These are phyloP conservation scores for Ornithoptera alexandrae DNA, from an alignment of 2,888 invertebrate genomes.

Conservation along the genomic window DNA sequence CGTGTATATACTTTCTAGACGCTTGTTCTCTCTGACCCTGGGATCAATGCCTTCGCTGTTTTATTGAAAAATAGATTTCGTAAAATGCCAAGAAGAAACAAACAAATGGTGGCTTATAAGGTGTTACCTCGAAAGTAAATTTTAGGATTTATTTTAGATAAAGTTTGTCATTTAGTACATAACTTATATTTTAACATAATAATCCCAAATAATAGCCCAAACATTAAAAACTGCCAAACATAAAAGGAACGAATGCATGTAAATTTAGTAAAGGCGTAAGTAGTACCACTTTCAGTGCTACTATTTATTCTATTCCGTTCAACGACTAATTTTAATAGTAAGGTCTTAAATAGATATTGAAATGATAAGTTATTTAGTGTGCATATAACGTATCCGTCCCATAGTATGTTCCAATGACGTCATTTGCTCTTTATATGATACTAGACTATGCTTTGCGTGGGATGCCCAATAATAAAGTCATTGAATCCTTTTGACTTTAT, in stretches of 20 bases:
- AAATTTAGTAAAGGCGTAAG: too few relatives aligned
- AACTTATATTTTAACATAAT: too few relatives aligned
- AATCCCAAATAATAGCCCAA: too few relatives aligned
- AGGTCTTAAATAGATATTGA: background rate
- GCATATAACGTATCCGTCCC: background rate
- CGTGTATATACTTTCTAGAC: conserved; percentile 17
- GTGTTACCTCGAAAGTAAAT: background rate
- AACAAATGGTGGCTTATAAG: background rate
- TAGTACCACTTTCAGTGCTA: too few relatives aligned
- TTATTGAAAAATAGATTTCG: conserved; percentile 13
- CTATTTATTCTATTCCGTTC: too few relatives aligned
- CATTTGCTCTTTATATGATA: conserved; percentile 11
- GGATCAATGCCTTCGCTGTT: conserved; percentile 18
- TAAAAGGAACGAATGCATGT: too few relatives aligned
- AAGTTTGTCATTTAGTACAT: background rate
- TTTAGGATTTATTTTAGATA: background rate
- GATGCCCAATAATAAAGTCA: background rate
- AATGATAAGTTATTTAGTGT: background rate
- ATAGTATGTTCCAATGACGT: conserved; percentile 8
- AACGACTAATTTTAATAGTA: background rate
- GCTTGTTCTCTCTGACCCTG: conserved; percentile 22
- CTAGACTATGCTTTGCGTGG: conserved; percentile 4
- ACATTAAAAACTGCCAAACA: too few relatives aligned
- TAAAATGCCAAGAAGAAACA: conserved; percentile 6
- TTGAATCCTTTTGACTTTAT: background rate